phyloP scores from a whole-genome alignment of 2,888 invertebrate species.

The Rhynchonema sp. region DNA sequence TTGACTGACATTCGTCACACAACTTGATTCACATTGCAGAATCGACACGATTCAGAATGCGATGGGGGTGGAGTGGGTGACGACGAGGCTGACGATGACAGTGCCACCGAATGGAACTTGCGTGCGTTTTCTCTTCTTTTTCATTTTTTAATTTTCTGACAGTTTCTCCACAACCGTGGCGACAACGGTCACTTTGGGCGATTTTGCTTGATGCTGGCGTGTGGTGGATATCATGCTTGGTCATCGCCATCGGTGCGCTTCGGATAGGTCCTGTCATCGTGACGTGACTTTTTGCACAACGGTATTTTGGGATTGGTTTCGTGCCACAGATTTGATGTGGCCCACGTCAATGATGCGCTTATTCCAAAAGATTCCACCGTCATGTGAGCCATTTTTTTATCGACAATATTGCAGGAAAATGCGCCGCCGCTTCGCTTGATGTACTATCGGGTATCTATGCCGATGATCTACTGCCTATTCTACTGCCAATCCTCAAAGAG shows the following conservation, averaged over 20 bases:
- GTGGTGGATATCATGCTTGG: not conserved
- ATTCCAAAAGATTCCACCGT: too few species aligned
- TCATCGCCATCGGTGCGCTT: not conserved
- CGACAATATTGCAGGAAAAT: constrained; percentile 47
- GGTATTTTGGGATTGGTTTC: too few species aligned
- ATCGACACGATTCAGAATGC: too few species aligned
- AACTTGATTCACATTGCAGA: too few species aligned
- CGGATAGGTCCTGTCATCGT: not conserved
- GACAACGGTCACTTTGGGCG: too few species aligned
- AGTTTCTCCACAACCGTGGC: too few species aligned
- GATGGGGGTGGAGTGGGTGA: not conserved
- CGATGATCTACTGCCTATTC: constrained; percentile 73
- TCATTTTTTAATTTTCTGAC: too few species aligned
- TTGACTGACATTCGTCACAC: too few species aligned
- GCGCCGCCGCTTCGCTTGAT: constrained; percentile 92
- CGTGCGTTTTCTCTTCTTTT: constrained; percentile 30
- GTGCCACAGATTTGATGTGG: too few species aligned
- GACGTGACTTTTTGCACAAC: not conserved
- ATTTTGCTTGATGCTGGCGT: not conserved
- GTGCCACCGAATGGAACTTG: constrained; percentile 89
- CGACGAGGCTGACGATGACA: constrained; percentile 52
- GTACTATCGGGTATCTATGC: constrained; percentile 89
- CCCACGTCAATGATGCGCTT: too few species aligned
- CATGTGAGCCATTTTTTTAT: too few species aligned
- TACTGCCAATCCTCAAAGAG: constrained; percentile 87